Evolutionary conservation across 1,140 invertebrate genomes (phyloP).

Genomic region (Drosophila gunungcola): DNA sequence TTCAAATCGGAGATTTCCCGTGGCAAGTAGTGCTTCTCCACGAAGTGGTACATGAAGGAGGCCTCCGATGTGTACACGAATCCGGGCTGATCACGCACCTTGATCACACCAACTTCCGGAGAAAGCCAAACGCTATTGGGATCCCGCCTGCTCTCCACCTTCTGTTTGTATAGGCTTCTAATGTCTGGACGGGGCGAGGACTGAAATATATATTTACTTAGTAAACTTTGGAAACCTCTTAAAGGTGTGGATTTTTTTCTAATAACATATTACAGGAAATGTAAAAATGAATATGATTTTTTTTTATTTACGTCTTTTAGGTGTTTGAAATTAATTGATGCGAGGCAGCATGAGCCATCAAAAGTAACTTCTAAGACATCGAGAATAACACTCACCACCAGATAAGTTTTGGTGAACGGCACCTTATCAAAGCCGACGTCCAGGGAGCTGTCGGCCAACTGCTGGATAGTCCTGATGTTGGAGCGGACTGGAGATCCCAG

Average conservation of each 20-base stretch:
- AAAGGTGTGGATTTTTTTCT: too few species aligned
- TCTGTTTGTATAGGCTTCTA: constrained; percentile 56
- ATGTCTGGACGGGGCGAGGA: constrained; percentile 64
- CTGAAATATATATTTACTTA: constrained; percentile 8
- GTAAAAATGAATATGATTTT: too few species aligned
- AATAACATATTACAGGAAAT: too few species aligned
- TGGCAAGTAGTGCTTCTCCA: constrained; percentile 70
- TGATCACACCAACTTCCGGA: constrained; percentile 59
- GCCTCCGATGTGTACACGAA: constrained; percentile 76
- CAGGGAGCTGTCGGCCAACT: constrained; percentile 75
- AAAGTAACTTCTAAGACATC: background rate
- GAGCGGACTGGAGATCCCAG: constrained; percentile 75
- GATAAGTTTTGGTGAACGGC: constrained; percentile 58
- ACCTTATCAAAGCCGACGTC: constrained; percentile 72
- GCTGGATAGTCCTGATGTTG: constrained; percentile 69
- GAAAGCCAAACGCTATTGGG: constrained; percentile 51
- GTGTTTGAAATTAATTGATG: too few species aligned
- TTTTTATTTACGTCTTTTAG: too few species aligned
- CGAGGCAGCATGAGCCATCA: too few species aligned
- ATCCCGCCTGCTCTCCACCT: constrained; percentile 60
- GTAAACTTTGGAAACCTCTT: too few species aligned
- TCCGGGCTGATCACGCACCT: constrained; percentile 66
- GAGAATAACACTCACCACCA: constrained; percentile 54
- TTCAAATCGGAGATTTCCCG: constrained; percentile 80
- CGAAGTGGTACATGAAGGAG: constrained; percentile 60